A percentile compares a stretch with the other conserved stretches of the same genome.
Evolutionary conservation across 2,797 vertebrate genomes (phyloP).

Genomic region (Luscinia megarhynchos): DNA sequence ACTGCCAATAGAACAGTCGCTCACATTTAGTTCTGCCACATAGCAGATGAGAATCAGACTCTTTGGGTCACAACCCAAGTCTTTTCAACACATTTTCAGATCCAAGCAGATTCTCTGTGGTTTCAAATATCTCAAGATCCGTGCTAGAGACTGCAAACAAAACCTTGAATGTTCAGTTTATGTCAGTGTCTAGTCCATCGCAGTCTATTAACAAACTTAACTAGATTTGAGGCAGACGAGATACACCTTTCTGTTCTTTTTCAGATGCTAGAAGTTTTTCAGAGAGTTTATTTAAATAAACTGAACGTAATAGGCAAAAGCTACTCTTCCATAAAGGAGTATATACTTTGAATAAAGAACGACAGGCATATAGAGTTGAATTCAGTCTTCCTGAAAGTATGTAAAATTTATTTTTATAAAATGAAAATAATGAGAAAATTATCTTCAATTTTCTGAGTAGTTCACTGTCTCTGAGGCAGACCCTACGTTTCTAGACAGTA

Average conservation of each 20-base stretch:
- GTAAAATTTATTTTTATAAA: not conserved
- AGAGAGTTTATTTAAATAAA: not conserved
- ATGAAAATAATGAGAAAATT: not conserved
- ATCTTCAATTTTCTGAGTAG: not conserved
- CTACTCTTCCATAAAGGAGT: not conserved
- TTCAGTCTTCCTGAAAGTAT: not conserved
- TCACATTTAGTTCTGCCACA: not conserved
- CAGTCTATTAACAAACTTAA: not conserved
- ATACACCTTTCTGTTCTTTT: not conserved
- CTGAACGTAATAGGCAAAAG: not conserved
- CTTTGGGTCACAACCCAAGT: not conserved
- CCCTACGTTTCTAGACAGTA: not conserved
- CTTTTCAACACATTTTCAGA: slow-evolving; percentile 7
- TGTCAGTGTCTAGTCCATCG: not conserved
- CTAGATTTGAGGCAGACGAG: not conserved
- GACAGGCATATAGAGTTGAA: not conserved
- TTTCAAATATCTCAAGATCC: not conserved
- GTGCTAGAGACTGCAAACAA: not conserved
- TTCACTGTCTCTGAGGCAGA: not conserved
- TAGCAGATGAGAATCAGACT: not conserved
- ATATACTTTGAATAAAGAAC: not conserved
- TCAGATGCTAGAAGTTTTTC: not conserved
- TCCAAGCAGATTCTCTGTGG: not conserved
- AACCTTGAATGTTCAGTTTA: not conserved
- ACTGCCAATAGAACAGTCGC: not conserved